Evolutionary conservation across 2,797 vertebrate genomes (phyloP).

Genomic region (Mus minutoides): DNA sequence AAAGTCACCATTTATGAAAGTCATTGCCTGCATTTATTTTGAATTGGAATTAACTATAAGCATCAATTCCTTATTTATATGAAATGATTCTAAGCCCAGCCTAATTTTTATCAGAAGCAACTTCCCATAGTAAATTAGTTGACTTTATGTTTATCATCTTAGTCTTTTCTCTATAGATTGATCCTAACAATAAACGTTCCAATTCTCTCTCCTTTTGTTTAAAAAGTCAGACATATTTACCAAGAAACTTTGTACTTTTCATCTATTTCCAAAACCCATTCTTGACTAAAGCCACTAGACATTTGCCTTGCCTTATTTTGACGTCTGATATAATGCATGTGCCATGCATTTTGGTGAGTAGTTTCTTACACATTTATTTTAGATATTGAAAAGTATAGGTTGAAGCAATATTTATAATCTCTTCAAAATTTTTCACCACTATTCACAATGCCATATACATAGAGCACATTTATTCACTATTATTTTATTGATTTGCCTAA

Average conservation of each 20-base stretch:
- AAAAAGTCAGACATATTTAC: not conserved
- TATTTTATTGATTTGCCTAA: constrained; percentile 24
- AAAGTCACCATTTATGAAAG: not conserved
- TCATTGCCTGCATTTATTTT: constrained; percentile 4
- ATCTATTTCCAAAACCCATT: constrained; percentile 8
- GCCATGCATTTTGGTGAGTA: not conserved
- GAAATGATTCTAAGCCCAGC: not conserved
- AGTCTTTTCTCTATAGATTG: not conserved
- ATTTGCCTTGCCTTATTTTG: not conserved
- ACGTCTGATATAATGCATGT: constrained; percentile 25
- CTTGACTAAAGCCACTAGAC: not conserved
- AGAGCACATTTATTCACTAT: not conserved
- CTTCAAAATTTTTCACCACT: not conserved
- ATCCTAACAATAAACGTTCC: not conserved
- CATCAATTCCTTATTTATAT: not conserved
- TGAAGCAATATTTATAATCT: not conserved
- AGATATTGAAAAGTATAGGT: not conserved
- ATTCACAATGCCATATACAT: not conserved
- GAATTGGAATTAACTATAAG: constrained; percentile 15
- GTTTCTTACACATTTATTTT: not conserved
- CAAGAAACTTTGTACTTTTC: not conserved
- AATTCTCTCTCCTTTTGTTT: not conserved
- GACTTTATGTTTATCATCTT: constrained; percentile 14
- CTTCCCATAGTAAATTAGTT: not conserved
- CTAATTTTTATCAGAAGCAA: not conserved